Conservation (phyloP, 2,888 invertebrate genomes). For the Andricus quercusramuli region DNA sequence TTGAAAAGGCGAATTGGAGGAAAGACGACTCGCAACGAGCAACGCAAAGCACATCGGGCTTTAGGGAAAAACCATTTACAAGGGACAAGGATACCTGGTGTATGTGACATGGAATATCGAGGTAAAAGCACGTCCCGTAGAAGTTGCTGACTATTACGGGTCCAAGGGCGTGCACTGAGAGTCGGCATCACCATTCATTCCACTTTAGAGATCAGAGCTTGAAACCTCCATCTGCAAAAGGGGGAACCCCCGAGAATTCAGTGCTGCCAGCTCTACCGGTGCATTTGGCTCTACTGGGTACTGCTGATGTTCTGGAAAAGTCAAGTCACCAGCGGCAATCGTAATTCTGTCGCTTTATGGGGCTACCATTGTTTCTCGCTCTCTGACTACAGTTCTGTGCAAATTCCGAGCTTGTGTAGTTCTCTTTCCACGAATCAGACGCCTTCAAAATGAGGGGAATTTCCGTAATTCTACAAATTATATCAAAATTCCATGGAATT, state of each 20-base stretch:
- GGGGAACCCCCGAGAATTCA: slow-evolving; percentile 39
- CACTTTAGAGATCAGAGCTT: slow-evolving; percentile 52
- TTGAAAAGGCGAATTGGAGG: neutral
- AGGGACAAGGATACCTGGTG: neutral
- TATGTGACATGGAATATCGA: slow-evolving; percentile 19
- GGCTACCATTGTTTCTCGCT: slow-evolving; percentile 20
- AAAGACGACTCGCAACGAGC: neutral
- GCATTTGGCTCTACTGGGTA: slow-evolving; percentile 22
- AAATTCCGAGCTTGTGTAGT: neutral
- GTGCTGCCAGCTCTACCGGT: neutral
- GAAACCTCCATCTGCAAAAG: slow-evolving; percentile 49
- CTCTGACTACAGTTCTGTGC: slow-evolving; percentile 26
- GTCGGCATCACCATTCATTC: slow-evolving; percentile 55
- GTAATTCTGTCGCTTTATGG: slow-evolving; percentile 51
- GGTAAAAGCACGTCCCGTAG: slow-evolving; percentile 46
- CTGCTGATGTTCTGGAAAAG: slow-evolving; percentile 52
- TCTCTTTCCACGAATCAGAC: neutral
- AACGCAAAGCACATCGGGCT: neutral
- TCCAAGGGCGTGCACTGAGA: slow-evolving; percentile 48
- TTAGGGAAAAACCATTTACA: neutral
- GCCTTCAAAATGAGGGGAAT: neutral
- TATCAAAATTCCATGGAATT: neutral
- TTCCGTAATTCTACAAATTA: neutral
- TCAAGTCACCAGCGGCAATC: slow-evolving; percentile 47
- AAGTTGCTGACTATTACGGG: slow-evolving; percentile 52